Base-by-base conservation (phyloP, 2,113 vertebrate species). In the Proterorhinus semilunaris region DNA sequence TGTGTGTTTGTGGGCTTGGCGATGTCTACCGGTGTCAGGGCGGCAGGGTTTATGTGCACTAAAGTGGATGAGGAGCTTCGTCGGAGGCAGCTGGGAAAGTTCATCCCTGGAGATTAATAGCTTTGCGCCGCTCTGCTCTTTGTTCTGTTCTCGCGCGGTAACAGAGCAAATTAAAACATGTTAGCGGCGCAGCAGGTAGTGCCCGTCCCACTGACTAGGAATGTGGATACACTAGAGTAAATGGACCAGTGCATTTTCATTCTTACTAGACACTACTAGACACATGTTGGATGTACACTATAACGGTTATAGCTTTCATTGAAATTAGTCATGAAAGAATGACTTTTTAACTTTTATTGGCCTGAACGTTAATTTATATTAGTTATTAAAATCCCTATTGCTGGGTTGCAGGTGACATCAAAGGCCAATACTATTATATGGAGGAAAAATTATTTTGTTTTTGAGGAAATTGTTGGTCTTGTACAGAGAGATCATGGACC, bases 81-180 rank as follows among this genome's bases (percentile, higher is more conserved):
- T 82, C 80, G 80, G 61, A 53, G 66, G 67, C 70, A 66, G 44
- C 79, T 44, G 65, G 70, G 71, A 83, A 88, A 86, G 82, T 84
- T 85, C 71, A 82, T 71, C 74, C 46, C 51, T 74, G 46, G 80
- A 91, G 90, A 93, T 89, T 83, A 89, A 91, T 90, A 78, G 84
- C 80, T 50, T 13, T 51, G 62, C 15, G 71, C 71, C 74, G 52
- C 16, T 81, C 74, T 78, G 69, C 10, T 75, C 53, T 75, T 70
- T 80, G 81, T 80, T 78, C 57, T 67, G 62, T 78, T 83, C 69
- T 81, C 84, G 79, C 71, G 85, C 77, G 76, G 79, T 84, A 87
- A 81, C 78, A 82, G 83, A 89, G 36, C 81, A 80, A 90, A 91
- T 93, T 89, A 90, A 88, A 87, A 83, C 72, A 79, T 61, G 76